phyloP scores from a whole-genome alignment of 2,797 vertebrate species.

The Ctenosaura bakeri region DNA sequence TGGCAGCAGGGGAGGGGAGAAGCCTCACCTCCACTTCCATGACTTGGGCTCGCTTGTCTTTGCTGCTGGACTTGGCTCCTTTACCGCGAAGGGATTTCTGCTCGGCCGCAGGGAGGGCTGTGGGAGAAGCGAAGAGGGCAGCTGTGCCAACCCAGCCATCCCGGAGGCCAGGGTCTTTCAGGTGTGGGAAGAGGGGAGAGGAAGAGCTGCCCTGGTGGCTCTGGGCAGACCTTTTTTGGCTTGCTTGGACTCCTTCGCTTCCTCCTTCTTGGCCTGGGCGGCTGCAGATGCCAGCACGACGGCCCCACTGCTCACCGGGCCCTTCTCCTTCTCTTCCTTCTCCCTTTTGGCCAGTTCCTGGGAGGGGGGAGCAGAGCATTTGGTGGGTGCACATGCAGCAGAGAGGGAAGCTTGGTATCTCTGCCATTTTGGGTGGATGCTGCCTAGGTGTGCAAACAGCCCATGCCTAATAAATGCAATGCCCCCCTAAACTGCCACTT shows the following conservation, averaged over 20 bases:
- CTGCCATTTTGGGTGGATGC: too few species aligned
- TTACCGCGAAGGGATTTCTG: conserved; percentile 66
- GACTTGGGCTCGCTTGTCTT: conserved; percentile 58
- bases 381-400: neutral
- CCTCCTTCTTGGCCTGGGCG: conserved; percentile 73
- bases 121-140: neutral
- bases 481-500: too few species aligned
- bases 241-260: conserved; percentile 55
- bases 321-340: conserved; percentile 68
- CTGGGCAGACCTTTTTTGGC: conserved; percentile 67
- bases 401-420: neutral
- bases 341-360: conserved; percentile 71
- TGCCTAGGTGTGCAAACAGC: too few species aligned
- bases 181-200: neutral
- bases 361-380: neutral
- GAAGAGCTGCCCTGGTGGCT: fast-evolving
- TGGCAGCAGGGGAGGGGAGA: fast-evolving
- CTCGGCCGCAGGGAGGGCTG: conserved; percentile 63
- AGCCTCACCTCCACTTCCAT: conserved; percentile 69
- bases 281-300: neutral
- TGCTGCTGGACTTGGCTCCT: conserved; percentile 43
- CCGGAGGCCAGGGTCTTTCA: neutral
- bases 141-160: neutral
- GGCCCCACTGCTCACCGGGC: conserved; percentile 14
- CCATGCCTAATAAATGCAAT: too few species aligned